These are phyloP conservation scores for Eurois occulta DNA, from an alignment of 2,888 invertebrate species.

Conservation along the genomic window DNA sequence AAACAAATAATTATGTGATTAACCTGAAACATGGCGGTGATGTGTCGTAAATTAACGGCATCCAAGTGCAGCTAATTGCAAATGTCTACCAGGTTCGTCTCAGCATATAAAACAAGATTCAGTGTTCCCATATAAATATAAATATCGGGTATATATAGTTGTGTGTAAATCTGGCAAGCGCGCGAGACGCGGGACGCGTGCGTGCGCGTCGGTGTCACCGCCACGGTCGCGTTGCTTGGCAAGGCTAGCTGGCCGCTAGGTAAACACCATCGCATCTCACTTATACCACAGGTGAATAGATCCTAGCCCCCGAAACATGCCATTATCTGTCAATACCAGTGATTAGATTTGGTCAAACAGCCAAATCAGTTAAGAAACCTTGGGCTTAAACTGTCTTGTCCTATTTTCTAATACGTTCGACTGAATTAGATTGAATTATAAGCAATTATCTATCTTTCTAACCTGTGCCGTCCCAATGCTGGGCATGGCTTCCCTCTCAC, in stretches of 20 bases:
- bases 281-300: constrained; percentile 58
- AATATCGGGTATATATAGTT: constrained; percentile 46
- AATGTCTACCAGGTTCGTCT: constrained; percentile 41
- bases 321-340: constrained; percentile 41
- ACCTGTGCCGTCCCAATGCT: background rate
- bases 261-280: constrained; percentile 63
- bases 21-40: background rate
- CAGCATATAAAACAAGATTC: constrained; percentile 59
- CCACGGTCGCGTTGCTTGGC: constrained; percentile 73
- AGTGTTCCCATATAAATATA: constrained; percentile 62
- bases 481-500: background rate
- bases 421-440: background rate
- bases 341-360: constrained; percentile 37
- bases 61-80: constrained; percentile 31
- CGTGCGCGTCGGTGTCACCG: constrained; percentile 65
- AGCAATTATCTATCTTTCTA: background rate
- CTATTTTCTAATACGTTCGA: constrained; percentile 16
- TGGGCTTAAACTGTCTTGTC: constrained; percentile 18
- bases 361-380: constrained; percentile 31
- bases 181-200: constrained; percentile 63
- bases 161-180: constrained; percentile 67
- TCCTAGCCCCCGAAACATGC: constrained; percentile 27
- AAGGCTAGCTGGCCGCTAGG: constrained; percentile 65
- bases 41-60: constrained; percentile 9
- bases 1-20: constrained; percentile 14